Evolutionary conservation across 2,797 vertebrate species (phyloP), one percentile per base, ranked within the genome.

Genomic region (Gallinago nigripennis): DNA sequence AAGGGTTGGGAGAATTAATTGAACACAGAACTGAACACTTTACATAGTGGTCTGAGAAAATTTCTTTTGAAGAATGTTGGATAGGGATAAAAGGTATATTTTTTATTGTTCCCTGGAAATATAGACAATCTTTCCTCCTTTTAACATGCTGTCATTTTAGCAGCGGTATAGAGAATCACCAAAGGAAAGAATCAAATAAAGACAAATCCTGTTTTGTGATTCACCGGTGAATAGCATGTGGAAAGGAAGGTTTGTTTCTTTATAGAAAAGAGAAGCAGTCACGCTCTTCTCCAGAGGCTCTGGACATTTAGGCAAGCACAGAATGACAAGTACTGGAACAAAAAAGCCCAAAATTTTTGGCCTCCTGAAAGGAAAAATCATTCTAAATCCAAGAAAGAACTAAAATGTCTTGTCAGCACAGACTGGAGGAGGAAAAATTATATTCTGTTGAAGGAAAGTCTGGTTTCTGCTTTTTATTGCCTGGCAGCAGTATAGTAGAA

Each of bases 281-380:
- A 43, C 72, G 23, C 5, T 39, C 30, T 65, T 79, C 46, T 66
- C 18, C 3, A 46, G 48, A 66, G 31, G 17, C 24, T n/a, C 16
- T 4, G 4, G 24, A 70, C 21, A 39, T 73, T 69, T n/a, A 88
- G 43, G 6, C 24, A 86, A 57, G 19, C 8, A 53, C 11, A 58
- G 6, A 0, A 19, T 65, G 25, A 10, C 6, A 75, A 68, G 12
- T 35, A 45, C 5, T 85, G 37, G 21, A 86, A 71, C 4, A 45
- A 91, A 61, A 61, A 45, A 4, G 0, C 3, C 11, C 5, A 7
- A 8, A n/a, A 45, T 1, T 11, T 76, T 27, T 48, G 33, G 16
- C 20, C 5, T 76, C 31, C 11, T 84, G n/a, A 73, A 88, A 79
- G 21, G 58, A 92, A 86, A 27, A 31, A 21, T 0, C 6, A 18